Base-by-base conservation (phyloP, 1,140 invertebrate genomes). In the Drosophila elegans region DNA sequence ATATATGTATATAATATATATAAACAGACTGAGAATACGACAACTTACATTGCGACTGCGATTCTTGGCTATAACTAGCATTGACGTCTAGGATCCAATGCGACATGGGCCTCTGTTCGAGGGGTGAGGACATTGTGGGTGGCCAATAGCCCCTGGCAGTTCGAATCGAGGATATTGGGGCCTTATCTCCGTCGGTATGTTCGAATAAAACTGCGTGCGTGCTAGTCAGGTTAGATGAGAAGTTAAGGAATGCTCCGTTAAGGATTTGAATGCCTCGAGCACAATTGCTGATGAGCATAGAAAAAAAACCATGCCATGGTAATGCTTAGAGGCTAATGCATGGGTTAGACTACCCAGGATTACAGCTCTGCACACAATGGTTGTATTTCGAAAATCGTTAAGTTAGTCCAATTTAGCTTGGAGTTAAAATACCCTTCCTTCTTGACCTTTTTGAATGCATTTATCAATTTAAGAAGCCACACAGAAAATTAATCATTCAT, bases 1-100 rank as follows among this genome's bases (percentile, higher is more conserved):
- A 48, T 64, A 77, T 67, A 73, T 72, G 61, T 61, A 67, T 41
- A 68, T 74, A 21, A 39, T 48, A 69, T 55, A 52, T 69, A 71
- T 69, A 69, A 71, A 71, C 42, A 69, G 64, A 42, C 64, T 71
- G 64, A 36, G 52, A 49, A 48, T 57, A 69, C 51, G 66, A 71
- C 42, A 71, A 57, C 64, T 71, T 45, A 64, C 51, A 71, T 71
- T 71, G 67, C 52, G 67, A 71, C 36, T 71, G 67, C 67, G 67
- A 71, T 71, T 71, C 51, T 32, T 45, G 56, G 78, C 54, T 72
- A 52, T 78, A 82, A 82, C 78, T 80, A 85, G 72, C 77, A 66
- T 11, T 78, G 67, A 68, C 81, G 73, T 74, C 51, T 52, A 57
- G 57, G 68, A 66, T 66, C 46, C 25, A 9, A 57, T 64, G 16